phyloP scores from a whole-genome alignment of 2,888 invertebrate species.

The Plutella xylostella region DNA sequence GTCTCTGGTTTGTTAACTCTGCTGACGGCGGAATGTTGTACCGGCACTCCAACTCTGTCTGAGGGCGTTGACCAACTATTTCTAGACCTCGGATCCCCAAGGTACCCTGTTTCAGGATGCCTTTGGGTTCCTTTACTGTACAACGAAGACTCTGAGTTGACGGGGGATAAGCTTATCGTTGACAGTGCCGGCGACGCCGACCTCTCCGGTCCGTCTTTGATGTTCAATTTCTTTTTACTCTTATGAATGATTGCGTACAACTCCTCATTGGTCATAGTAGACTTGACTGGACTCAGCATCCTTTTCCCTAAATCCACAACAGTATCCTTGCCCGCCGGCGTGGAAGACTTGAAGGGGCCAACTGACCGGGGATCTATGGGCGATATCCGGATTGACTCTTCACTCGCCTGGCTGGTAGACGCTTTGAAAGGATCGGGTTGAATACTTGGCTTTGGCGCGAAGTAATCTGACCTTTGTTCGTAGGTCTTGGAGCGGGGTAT shows the following conservation, averaged over 20 bases:
- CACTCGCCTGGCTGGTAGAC: slow-evolving; percentile 17
- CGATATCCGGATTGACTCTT: slow-evolving; percentile 71
- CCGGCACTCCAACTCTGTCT: slow-evolving; percentile 43
- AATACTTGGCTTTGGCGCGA: slow-evolving; percentile 25
- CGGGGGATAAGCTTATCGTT: slow-evolving; percentile 59
- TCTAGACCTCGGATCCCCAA: slow-evolving; percentile 67
- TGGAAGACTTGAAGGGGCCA: slow-evolving; percentile 75
- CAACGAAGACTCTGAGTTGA: slow-evolving; percentile 57
- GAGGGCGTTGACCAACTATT: slow-evolving; percentile 74
- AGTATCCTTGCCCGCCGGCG: slow-evolving; percentile 70
- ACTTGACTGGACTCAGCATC: slow-evolving; percentile 75
- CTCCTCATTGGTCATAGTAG: slow-evolving; percentile 83
- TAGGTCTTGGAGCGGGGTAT: slow-evolving; percentile 20
- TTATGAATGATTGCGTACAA: slow-evolving; percentile 82
- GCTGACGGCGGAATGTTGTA: slow-evolving; percentile 19
- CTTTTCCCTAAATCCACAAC: slow-evolving; percentile 60
- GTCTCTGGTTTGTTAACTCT: slow-evolving; percentile 42
- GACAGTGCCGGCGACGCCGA: slow-evolving; percentile 58
- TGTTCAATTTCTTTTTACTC: slow-evolving; percentile 79
- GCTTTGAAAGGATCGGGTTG: slow-evolving; percentile 21
- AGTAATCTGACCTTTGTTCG: slow-evolving; percentile 24
- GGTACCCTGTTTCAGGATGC: slow-evolving; percentile 72
- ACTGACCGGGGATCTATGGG: slow-evolving; percentile 75
- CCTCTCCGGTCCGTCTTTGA: slow-evolving; percentile 66
- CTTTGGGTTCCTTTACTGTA: slow-evolving; percentile 53